phyloP scores from a whole-genome alignment of 2,797 vertebrate species.

The Trichosurus vulpecula region DNA sequence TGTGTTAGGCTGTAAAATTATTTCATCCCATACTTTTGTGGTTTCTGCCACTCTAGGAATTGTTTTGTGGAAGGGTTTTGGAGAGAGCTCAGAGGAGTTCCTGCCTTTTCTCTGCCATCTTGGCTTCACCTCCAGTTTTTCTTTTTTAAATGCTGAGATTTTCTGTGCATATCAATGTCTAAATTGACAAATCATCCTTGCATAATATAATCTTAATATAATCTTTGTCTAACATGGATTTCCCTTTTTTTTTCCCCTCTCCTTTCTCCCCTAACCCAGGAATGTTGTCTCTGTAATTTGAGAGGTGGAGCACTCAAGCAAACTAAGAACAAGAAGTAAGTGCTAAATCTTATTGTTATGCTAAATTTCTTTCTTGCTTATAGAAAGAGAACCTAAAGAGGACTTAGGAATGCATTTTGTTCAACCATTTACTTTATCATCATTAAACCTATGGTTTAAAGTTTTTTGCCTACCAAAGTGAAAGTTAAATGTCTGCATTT shows the following conservation, averaged over 20 bases:
- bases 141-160: not conserved
- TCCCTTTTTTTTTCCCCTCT: not conserved
- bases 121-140: not conserved
- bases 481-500: not conserved
- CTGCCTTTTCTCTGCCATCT: too few species aligned
- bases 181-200: conserved; percentile 4
- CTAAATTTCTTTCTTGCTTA: conserved; percentile 55
- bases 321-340: conserved; percentile 95
- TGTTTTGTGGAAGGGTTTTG: too few species aligned
- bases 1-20: too few species aligned
- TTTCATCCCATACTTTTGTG: too few species aligned
- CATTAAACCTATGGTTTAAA: not conserved
- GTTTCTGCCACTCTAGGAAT: too few species aligned
- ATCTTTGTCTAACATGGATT: conserved; percentile 46
- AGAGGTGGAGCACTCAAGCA: conserved; percentile 97
- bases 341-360: conserved; percentile 37
- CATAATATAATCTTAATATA: conserved; percentile 4
- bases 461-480: not conserved
- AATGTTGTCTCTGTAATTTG: conserved; percentile 97
- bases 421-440: not conserved
- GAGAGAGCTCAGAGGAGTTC: too few species aligned
- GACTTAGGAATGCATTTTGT: not conserved
- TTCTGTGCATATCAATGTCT: not conserved
- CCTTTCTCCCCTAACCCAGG: conserved; percentile 83
- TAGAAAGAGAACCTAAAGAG: not conserved